Evolutionary conservation across 2,113 vertebrate species (phyloP).

Genomic region (Cygnus atratus): DNA sequence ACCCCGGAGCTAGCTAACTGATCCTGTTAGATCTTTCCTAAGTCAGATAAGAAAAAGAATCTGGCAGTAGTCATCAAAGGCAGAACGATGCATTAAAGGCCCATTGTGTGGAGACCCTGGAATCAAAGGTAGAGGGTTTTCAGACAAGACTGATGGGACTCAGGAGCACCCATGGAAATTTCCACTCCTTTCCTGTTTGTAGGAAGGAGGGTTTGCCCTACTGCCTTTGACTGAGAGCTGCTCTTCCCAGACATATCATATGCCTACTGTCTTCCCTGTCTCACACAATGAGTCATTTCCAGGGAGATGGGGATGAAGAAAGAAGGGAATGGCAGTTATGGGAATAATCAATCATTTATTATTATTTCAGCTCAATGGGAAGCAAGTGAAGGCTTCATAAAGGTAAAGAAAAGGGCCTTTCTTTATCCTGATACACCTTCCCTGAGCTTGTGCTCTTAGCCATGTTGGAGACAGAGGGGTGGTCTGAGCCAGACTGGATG

Average conservation of each 20-base stretch:
- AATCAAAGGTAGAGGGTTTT: constrained; percentile 46
- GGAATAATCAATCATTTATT: not conserved
- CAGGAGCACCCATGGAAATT: constrained; percentile 16
- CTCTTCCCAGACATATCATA: not conserved
- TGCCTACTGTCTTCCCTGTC: not conserved
- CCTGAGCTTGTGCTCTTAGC: not conserved
- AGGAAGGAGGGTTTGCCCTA: not conserved
- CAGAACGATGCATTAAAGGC: constrained; percentile 13
- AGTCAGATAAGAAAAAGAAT: constrained; percentile 58
- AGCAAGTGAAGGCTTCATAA: not conserved
- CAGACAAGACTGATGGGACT: constrained; percentile 7
- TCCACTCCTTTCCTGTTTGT: not conserved
- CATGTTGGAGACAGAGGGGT: not conserved
- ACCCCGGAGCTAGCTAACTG: constrained; percentile 48
- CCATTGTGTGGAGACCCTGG: constrained; percentile 21
- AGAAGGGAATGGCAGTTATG: not conserved
- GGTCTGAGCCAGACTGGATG: not conserved
- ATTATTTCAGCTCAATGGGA: not conserved
- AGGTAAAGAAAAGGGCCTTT: not conserved
- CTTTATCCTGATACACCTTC: not conserved
- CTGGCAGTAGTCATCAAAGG: constrained; percentile 62
- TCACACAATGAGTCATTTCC: not conserved
- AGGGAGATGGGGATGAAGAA: not conserved
- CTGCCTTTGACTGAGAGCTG: not conserved
- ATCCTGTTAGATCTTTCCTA: constrained; percentile 56